phyloP scores from a whole-genome alignment of 2,113 vertebrate species.

The human region GRCh38 chr3:142862001-142862500 shows the following conservation, averaged over 20 bases:
- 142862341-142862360: too few relatives aligned
- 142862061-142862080: background rate
- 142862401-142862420: background rate
- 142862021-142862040: background rate
- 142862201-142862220: background rate
- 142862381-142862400: background rate
- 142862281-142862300: background rate
- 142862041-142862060: background rate
- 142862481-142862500: slow-evolving; percentile 5
- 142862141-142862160: background rate
- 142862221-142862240: background rate
- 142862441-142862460: background rate
- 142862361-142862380: background rate
- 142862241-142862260: background rate
- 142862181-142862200: background rate
- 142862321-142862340: accelerated
- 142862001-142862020: background rate
- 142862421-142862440: background rate
- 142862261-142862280: background rate
- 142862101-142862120: background rate
- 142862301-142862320: background rate
- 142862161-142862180: background rate
- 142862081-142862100: background rate
- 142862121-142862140: background rate
- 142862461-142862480: background rate